Percentiles rank a stretch among this genome's conserved stretches.
These are phyloP conservation scores for Actinopyga echinites DNA, from an alignment of 53 echinoderm and acorn worm genomes.

Conservation along the genomic window DNA sequence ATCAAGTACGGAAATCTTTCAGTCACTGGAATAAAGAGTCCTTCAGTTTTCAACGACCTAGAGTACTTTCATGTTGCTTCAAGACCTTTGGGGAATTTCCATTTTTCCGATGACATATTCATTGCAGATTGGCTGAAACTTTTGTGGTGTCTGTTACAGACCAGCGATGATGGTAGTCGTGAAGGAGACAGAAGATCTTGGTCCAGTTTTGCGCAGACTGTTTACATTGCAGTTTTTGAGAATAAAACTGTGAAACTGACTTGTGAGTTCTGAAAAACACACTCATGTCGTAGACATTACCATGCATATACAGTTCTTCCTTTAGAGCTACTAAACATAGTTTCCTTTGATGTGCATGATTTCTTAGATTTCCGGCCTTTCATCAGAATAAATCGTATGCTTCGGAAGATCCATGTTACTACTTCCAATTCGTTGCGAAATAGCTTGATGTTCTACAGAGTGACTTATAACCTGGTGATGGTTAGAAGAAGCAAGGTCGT, in stretches of 20 bases:
- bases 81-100: background rate
- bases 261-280: conserved; percentile 28
- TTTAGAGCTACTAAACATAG: conserved; percentile 4
- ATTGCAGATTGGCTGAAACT: conserved; percentile 48
- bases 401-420: background rate
- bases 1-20: conserved; percentile 24
- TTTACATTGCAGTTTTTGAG: conserved; percentile 20
- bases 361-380: conserved; percentile 48
- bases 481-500: too few relatives aligned
- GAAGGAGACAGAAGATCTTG: conserved; percentile 43
- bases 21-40: conserved; percentile 45
- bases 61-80: conserved; percentile 56
- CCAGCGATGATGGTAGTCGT: conserved; percentile 41
- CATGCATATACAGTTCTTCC: conserved; percentile 49
- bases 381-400: conserved; percentile 48
- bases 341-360: background rate
- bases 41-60: conserved; percentile 52
- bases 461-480: too few relatives aligned
- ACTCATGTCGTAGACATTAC: conserved; percentile 19
- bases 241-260: conserved; percentile 31
- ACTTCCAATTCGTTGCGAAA: too few relatives aligned
- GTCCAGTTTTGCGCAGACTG: conserved; percentile 24
- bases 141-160: conserved; percentile 41
- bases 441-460: too few relatives aligned
- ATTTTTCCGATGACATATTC: conserved; percentile 57